Conservation (phyloP, 2,888 invertebrate genomes). For the Sympetrum striolatum region DNA sequence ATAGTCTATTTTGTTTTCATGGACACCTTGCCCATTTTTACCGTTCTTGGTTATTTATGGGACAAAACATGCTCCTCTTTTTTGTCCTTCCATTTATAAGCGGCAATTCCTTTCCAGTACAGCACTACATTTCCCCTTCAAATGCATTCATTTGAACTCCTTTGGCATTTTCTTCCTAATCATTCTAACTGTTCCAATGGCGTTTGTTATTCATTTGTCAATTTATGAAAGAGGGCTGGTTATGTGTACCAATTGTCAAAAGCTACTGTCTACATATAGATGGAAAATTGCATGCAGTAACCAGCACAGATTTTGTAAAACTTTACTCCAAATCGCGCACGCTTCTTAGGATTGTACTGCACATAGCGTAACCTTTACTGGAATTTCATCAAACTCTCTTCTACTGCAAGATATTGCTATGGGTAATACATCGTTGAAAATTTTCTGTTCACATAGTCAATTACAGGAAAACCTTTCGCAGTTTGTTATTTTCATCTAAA, state of each 20-base stretch:
- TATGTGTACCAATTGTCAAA: slow-evolving; percentile 45
- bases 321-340: slow-evolving; percentile 32
- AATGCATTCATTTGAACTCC: too few species aligned
- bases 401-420: slow-evolving; percentile 22
- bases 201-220: too few species aligned
- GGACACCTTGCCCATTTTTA: background rate
- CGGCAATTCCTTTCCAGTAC: background rate
- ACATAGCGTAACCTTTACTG: slow-evolving; percentile 4
- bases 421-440: slow-evolving; percentile 22
- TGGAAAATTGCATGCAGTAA: background rate
- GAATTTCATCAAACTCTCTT: slow-evolving; percentile 45
- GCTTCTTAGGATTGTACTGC: slow-evolving; percentile 38
- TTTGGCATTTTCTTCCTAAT: too few species aligned
- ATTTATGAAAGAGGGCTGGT: background rate
- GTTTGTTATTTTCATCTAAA: background rate
- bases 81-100: slow-evolving; percentile 44
- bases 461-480: slow-evolving; percentile 18
- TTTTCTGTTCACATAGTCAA: slow-evolving; percentile 3
- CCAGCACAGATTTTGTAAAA: slow-evolving; percentile 39
- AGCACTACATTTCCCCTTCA: background rate
- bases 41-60: background rate
- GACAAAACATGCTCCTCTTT: slow-evolving; percentile 44
- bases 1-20: background rate
- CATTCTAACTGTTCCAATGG: too few species aligned
- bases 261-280: background rate